phyloP scores from a whole-genome alignment of 2,113 vertebrate species.

The Sylvietta virens region DNA sequence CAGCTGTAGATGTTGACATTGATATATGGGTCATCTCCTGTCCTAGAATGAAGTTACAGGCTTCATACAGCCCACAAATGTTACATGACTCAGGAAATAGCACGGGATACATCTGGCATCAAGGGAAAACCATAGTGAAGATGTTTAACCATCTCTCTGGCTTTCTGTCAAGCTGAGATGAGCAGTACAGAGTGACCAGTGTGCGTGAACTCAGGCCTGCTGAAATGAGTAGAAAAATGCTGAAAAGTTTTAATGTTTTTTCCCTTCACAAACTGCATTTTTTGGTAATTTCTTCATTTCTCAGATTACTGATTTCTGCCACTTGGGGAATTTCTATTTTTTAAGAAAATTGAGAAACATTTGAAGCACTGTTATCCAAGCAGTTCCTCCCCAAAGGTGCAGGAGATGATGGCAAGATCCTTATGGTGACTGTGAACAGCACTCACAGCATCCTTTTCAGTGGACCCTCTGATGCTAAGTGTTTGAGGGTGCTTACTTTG shows the following conservation, averaged over 20 bases:
- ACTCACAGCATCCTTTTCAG: neutral
- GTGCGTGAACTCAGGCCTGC: neutral
- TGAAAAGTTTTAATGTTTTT: neutral
- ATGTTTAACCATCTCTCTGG: conserved; percentile 13
- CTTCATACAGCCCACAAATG: neutral
- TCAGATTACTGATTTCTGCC: neutral
- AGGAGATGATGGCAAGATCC: neutral
- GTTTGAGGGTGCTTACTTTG: neutral
- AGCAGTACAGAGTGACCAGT: neutral
- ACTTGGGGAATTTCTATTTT: neutral
- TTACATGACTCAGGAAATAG: conserved; percentile 7
- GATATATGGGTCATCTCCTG: neutral
- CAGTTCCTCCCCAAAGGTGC: neutral
- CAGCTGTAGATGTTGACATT: neutral
- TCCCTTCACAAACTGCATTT: neutral
- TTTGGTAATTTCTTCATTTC: neutral
- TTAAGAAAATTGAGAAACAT: neutral
- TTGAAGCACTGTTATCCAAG: neutral
- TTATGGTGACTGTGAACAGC: neutral
- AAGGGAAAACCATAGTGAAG: neutral
- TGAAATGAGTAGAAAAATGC: neutral
- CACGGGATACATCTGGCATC: neutral
- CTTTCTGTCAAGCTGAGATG: neutral
- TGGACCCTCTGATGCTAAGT: neutral
- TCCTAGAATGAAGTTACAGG: neutral